These are phyloP conservation scores for Drosophila ezoana DNA, from an alignment of 2,888 invertebrate genomes.

Conservation along the genomic window DNA sequence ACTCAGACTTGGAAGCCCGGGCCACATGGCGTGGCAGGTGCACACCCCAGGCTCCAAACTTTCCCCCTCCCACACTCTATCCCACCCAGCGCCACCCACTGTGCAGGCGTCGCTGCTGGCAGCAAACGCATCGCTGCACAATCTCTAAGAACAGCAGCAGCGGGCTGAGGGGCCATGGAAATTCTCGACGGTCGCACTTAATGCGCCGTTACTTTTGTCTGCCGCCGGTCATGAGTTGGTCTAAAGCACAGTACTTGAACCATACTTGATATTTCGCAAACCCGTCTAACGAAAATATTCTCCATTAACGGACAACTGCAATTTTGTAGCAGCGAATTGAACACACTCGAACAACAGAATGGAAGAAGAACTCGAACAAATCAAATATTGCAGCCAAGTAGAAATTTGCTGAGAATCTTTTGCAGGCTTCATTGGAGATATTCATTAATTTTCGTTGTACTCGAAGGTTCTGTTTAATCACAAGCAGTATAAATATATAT, in stretches of 20 bases:
- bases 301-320: slow-evolving; percentile 39
- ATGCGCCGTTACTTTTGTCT: slow-evolving; percentile 66
- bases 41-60: slow-evolving; percentile 23
- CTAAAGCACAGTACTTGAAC: slow-evolving; percentile 36
- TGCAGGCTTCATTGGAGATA: neutral
- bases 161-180: slow-evolving; percentile 3
- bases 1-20: slow-evolving; percentile 25
- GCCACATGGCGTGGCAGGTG: slow-evolving; percentile 34
- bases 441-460: neutral
- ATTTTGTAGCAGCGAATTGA: neutral
- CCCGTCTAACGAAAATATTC: slow-evolving; percentile 36
- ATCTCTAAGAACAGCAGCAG: slow-evolving; percentile 20
- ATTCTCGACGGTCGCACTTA: slow-evolving; percentile 52
- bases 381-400: neutral
- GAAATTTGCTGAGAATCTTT: neutral
- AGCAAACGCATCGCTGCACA: slow-evolving; percentile 68
- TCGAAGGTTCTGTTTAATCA: neutral
- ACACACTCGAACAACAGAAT: slow-evolving; percentile 11
- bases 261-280: slow-evolving; percentile 36
- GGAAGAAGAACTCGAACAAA: slow-evolving; percentile 6
- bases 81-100: slow-evolving; percentile 8
- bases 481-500: neutral
- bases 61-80: too few species aligned
- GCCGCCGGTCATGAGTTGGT: slow-evolving; percentile 46
- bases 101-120: slow-evolving; percentile 39